Evolutionary conservation across 92 coral and sea anemone species (phyloP).

Genomic region (Palythoa caribaeorum): DNA sequence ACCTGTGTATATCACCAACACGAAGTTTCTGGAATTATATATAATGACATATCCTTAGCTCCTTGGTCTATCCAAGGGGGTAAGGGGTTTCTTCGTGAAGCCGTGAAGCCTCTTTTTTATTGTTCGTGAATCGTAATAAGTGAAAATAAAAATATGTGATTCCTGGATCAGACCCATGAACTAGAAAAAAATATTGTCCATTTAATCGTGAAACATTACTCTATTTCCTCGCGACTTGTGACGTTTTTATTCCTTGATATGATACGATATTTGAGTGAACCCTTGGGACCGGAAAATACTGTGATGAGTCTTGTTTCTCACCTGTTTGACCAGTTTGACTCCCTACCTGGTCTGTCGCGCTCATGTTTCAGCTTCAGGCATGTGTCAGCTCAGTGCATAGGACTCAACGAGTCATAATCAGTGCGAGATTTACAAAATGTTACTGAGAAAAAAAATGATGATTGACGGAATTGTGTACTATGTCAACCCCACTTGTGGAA

Average conservation of each 20-base stretch:
- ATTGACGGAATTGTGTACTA: background rate
- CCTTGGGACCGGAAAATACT: slow-evolving; percentile 4
- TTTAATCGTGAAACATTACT: slow-evolving; percentile 8
- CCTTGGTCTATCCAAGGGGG: slow-evolving; percentile 58
- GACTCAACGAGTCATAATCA: background rate
- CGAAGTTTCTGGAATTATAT: slow-evolving; percentile 53
- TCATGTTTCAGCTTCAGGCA: slow-evolving; percentile 6
- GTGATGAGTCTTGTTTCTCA: background rate
- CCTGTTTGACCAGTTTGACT: slow-evolving; percentile 1
- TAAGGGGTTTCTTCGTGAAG: slow-evolving; percentile 17
- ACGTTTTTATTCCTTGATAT: slow-evolving; percentile 11
- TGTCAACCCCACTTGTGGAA: background rate
- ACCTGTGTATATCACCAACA: slow-evolving; percentile 42
- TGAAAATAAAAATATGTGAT: slow-evolving; percentile 10
- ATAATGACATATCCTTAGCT: slow-evolving; percentile 24
- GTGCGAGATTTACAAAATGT: background rate
- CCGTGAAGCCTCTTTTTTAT: slow-evolving; percentile 30
- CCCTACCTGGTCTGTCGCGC: slow-evolving; percentile 6
- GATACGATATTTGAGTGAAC: background rate
- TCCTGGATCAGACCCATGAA: slow-evolving; percentile 21
- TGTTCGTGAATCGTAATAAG: slow-evolving; percentile 25
- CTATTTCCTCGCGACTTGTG: slow-evolving; percentile 25
- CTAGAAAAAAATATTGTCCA: slow-evolving; percentile 14
- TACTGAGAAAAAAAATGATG: background rate
- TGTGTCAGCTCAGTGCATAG: background rate